phyloP scores from a whole-genome alignment of 1,140 invertebrate genomes.

The Idris sp. region DNA sequence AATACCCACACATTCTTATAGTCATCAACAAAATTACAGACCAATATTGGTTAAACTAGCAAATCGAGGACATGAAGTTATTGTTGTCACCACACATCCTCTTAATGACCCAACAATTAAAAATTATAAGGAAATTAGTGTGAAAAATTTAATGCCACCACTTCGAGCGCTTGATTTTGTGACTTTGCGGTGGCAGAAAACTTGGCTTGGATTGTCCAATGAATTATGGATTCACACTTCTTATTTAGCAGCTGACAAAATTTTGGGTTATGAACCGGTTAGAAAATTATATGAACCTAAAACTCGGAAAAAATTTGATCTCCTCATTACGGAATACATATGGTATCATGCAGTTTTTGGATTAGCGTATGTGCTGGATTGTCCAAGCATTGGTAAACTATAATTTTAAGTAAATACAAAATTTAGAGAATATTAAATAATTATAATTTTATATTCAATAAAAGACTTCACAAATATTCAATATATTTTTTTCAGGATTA shows the following conservation, averaged over 20 bases:
- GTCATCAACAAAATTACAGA: conserved; percentile 79
- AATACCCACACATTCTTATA: conserved; percentile 77
- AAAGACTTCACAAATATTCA: too few relatives aligned
- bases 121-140: conserved; percentile 63
- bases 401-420: too few relatives aligned
- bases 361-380: conserved; percentile 61
- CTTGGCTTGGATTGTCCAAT: neutral
- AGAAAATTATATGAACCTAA: conserved; percentile 49
- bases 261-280: conserved; percentile 41
- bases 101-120: conserved; percentile 55
- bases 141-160: neutral
- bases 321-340: conserved; percentile 51
- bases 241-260: neutral
- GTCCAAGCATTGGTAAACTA: conserved; percentile 64
- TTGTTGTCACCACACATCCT: conserved; percentile 71
- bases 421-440: too few relatives aligned
- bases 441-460: too few relatives aligned
- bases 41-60: conserved; percentile 69
- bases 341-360: conserved; percentile 3
- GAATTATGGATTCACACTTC: fast-evolving
- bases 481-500: conserved; percentile 27
- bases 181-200: fast-evolving
- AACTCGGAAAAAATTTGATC: conserved; percentile 60
- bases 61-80: conserved; percentile 75
- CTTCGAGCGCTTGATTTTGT: conserved; percentile 3